Percentiles rank a stretch among this genome's conserved stretches.
phyloP scores from a whole-genome alignment of 2,888 invertebrate genomes.

The Troides helena region DNA sequence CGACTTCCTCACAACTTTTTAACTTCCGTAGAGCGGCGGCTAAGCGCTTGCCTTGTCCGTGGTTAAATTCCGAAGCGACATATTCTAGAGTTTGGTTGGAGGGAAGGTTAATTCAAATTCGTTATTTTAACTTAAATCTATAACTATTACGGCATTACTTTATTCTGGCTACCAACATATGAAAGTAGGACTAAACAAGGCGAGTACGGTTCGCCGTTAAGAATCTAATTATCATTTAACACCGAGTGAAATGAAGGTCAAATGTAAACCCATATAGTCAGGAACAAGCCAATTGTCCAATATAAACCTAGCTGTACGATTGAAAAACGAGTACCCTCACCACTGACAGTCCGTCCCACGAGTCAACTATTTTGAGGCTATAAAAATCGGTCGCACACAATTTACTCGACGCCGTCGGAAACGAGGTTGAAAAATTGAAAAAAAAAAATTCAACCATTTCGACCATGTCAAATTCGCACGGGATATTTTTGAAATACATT shows the following conservation, averaged over 20 bases:
- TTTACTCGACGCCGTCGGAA: slow-evolving; percentile 31
- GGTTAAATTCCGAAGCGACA: too few species aligned
- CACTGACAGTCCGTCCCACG: slow-evolving; percentile 39
- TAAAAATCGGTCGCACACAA: slow-evolving; percentile 42
- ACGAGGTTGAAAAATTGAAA: slow-evolving; percentile 17
- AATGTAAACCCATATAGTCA: too few species aligned
- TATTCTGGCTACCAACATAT: too few species aligned
- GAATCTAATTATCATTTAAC: too few species aligned
- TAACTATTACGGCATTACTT: too few species aligned
- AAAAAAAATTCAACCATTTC: slow-evolving; percentile 35
- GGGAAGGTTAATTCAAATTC: too few species aligned
- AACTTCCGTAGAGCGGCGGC: slow-evolving; percentile 55
- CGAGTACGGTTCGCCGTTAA: too few species aligned
- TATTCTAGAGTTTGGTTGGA: too few species aligned
- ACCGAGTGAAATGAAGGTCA: too few species aligned
- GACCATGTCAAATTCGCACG: slow-evolving; percentile 38
- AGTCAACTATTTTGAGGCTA: slow-evolving; percentile 41
- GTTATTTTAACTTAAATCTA: too few species aligned
- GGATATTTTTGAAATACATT: slow-evolving; percentile 43
- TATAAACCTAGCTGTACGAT: slow-evolving; percentile 58
- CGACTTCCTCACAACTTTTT: slow-evolving; percentile 60
- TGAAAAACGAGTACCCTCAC: slow-evolving; percentile 63
- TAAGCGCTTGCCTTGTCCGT: slow-evolving; percentile 5
- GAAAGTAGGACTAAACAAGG: too few species aligned
- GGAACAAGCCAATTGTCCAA: slow-evolving; percentile 53